Evolutionary conservation across 2,888 invertebrate genomes (phyloP).

Genomic region (Aspidiotus rigidus): DNA sequence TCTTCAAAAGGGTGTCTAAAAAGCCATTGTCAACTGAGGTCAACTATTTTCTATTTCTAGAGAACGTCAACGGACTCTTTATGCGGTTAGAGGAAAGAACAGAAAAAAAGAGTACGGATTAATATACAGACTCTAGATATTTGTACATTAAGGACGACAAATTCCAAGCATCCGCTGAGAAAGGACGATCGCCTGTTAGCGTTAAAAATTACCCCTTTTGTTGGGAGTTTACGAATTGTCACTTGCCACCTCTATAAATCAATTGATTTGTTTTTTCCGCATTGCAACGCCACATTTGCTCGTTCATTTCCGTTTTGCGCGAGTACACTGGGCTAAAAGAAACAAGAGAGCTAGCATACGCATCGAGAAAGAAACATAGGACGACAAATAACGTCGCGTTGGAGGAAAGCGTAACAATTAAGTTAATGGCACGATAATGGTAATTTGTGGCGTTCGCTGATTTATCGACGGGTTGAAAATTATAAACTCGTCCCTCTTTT

Average conservation of each 20-base stretch:
- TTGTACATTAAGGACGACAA: too few species aligned
- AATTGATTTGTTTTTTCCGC: conserved; percentile 20
- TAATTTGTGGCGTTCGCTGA: conserved; percentile 18
- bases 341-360: too few species aligned
- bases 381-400: conserved; percentile 2
- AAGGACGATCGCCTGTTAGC: not conserved
- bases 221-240: conserved; percentile 9
- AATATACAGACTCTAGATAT: too few species aligned
- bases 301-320: too few species aligned
- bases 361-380: not conserved
- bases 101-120: too few species aligned
- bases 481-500: not conserved
- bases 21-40: too few species aligned
- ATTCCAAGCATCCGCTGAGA: too few species aligned
- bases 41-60: too few species aligned
- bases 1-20: too few species aligned
- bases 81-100: too few species aligned
- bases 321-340: too few species aligned
- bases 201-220: conserved; percentile 11
- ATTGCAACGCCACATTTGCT: not conserved
- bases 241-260: conserved; percentile 23
- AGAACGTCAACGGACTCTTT: too few species aligned
- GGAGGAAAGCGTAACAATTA: conserved; percentile 22
- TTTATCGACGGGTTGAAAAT: conserved; percentile 4
- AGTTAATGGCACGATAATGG: conserved; percentile 25